Conservation (phyloP, 2,113 vertebrate genomes). For the Tichodroma muraria region DNA sequence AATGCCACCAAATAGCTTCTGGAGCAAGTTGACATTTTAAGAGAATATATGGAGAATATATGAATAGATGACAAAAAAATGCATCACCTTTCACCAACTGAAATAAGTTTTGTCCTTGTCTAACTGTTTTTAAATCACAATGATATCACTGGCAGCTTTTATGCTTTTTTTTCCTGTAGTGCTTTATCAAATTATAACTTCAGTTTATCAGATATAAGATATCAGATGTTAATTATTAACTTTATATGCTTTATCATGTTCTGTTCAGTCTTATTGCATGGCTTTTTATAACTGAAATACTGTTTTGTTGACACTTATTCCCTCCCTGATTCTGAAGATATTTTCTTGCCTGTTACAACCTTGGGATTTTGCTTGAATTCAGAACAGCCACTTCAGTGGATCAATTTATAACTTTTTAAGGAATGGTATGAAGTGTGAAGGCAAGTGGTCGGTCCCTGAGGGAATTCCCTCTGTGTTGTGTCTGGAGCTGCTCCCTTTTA, state of each 20-base stretch:
- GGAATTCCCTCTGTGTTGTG: neutral
- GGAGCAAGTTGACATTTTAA: neutral
- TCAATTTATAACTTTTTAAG: slow-evolving; percentile 24
- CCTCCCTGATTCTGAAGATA: neutral
- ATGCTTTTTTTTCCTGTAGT: neutral
- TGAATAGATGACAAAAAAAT: neutral
- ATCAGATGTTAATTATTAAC: slow-evolving; percentile 45
- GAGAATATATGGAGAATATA: neutral
- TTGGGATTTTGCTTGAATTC: neutral
- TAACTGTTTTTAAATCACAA: neutral
- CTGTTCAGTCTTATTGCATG: neutral
- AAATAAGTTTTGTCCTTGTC: neutral
- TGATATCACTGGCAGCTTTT: neutral
- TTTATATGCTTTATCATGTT: neutral
- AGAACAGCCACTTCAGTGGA: neutral
- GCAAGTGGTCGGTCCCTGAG: neutral
- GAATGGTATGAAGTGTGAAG: slow-evolving; percentile 2
- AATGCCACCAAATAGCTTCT: neutral
- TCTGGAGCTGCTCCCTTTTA: slow-evolving; percentile 5
- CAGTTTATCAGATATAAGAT: neutral
- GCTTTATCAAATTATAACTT: neutral
- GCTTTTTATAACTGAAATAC: neutral
- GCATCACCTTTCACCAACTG: neutral
- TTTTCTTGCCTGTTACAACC: neutral
- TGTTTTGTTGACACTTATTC: neutral